phyloP scores from a whole-genome alignment of 2,797 vertebrate species.

The Molossus molossus region DNA sequence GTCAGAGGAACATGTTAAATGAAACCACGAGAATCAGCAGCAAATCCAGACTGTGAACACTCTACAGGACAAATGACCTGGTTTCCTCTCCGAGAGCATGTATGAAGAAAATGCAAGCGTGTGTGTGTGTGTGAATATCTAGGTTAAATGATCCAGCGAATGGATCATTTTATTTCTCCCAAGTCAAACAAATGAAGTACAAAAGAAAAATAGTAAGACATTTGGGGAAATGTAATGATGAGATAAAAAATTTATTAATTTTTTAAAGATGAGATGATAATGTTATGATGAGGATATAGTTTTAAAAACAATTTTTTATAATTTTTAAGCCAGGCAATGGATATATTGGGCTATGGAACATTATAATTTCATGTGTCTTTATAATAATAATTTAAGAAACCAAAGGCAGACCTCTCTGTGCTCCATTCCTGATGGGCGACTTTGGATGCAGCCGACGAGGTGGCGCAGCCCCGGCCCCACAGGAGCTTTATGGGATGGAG shows the following conservation, averaged over 20 bases:
- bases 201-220: not conserved
- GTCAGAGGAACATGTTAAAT: not conserved
- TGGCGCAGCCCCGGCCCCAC: not conserved
- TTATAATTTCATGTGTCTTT: not conserved
- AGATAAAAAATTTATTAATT: not conserved
- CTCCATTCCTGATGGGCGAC: not conserved
- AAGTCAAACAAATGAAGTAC: not conserved
- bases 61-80: not conserved
- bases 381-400: not conserved
- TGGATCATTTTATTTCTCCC: not conserved
- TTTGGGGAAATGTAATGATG: not conserved
- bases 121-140: accelerated
- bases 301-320: not conserved
- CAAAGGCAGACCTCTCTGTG: not conserved
- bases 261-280: not conserved
- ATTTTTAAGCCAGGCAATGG: not conserved
- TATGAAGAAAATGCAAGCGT: not conserved
- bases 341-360: not conserved
- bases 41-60: not conserved
- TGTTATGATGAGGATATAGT: not conserved
- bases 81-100: not conserved
- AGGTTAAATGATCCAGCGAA: too few relatives aligned
- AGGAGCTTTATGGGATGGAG: not conserved
- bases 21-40: not conserved
- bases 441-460: not conserved